Base-by-base conservation (phyloP, 2,113 vertebrate species). In the Choloepus hoffmanni region DNA sequence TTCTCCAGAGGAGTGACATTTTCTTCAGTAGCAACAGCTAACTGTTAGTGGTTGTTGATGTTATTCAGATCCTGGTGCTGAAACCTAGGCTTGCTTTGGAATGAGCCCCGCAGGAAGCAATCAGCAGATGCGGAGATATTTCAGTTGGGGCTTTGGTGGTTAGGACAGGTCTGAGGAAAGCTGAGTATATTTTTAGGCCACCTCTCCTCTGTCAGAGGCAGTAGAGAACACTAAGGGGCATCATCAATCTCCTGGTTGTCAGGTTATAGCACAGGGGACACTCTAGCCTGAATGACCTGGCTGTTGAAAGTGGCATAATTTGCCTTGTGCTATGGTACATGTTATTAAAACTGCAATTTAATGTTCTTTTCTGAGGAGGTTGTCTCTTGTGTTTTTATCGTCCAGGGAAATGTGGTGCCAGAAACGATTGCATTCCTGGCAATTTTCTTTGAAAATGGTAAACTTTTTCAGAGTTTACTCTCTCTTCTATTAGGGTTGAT, bases 381-480 rank as follows among this genome's bases (percentile, higher is more conserved):
- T 78, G 85, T 96, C 97, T 97, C 97, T 96, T 89, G 94, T 90
- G 92, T 78, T 97, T 96, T 97, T 95, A 96, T 95, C 1, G 0
- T 98, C 97, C 90, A 88, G 97, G 97, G 97, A 98, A 93, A 94
- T 96, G 95, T 70, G 36, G 81, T 48, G 78, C 40, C 65, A 95
- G 92, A 97, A 97, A 97, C 78, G 48, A 92, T 67, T 76, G 36
- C 74, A 50, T 95, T 92, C 70, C 63, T 19, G 33, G 96, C 90
- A 96, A 94, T 98, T 97, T 97, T 97, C 96, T 96, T 97, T 95
- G 95, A 96, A 96, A 96, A 96, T 94, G 87, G 94, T 96, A 96
- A 98, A 97, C 97, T 97, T 98, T 93, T 87, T 78, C 77, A 26
- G 90, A 93, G 95, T 97, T 97, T 96, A 96, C 93, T 92, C 93